Conservation (phyloP, 2,113 vertebrate species). For the Eudyptes chrysolophus region DNA sequence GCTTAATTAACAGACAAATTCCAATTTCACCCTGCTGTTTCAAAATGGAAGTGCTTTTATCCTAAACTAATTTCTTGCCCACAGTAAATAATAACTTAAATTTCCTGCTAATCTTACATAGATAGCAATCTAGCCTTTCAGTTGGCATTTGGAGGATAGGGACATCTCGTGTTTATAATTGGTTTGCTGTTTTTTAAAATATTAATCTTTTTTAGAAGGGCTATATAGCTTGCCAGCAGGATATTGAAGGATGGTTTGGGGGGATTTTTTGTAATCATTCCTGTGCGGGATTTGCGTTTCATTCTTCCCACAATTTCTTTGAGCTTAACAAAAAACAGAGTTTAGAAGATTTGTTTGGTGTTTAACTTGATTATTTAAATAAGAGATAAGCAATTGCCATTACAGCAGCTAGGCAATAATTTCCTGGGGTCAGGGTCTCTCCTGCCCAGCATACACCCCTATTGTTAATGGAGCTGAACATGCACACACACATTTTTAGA, state of each 20-base stretch:
- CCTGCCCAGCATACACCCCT: not conserved
- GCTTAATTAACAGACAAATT: constrained; percentile 40
- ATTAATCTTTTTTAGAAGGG: not conserved
- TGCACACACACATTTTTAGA: constrained; percentile 38
- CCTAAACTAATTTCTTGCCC: constrained; percentile 15
- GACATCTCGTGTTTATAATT: constrained; percentile 7
- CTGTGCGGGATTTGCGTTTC: not conserved
- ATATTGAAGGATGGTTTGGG: not conserved
- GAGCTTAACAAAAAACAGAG: not conserved
- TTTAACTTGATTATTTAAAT: constrained; percentile 55
- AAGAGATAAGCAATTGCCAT: constrained; percentile 42
- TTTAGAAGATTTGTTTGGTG: constrained; percentile 51
- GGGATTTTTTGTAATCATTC: not conserved
- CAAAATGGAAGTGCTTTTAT: constrained; percentile 35
- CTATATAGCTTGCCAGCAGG: not conserved
- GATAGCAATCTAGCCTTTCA: constrained; percentile 39
- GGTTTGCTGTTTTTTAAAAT: constrained; percentile 11
- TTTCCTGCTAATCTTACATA: constrained; percentile 12
- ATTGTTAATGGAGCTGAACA: constrained; percentile 37
- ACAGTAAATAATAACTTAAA: constrained; percentile 46
- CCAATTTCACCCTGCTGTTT: constrained; percentile 18
- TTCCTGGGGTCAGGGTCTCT: constrained; percentile 32
- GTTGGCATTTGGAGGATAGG: constrained; percentile 31
- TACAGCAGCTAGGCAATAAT: constrained; percentile 32
- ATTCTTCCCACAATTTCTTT: not conserved